Evolutionary conservation across 2,797 vertebrate species (phyloP).

Genomic region (Fratercula arctica): DNA sequence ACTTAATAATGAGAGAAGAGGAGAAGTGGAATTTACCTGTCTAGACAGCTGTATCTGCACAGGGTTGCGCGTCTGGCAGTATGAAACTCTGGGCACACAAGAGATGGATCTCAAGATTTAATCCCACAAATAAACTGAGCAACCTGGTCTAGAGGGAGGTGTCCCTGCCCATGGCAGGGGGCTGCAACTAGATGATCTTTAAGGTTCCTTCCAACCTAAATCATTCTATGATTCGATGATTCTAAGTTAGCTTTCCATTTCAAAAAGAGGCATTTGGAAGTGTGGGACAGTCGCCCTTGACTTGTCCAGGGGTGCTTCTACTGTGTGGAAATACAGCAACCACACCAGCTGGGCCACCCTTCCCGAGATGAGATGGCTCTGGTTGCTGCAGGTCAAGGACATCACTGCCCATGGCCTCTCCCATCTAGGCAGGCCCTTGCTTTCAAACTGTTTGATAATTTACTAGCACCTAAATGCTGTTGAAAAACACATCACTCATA

Average conservation of each 20-base stretch:
- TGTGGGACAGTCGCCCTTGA: not conserved
- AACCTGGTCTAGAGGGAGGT: too few species aligned
- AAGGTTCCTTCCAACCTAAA: too few species aligned
- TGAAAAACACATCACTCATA: constrained; percentile 26
- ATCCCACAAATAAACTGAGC: not conserved
- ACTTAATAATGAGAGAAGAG: not conserved
- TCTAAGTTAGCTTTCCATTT: not conserved
- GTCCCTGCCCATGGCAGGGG: too few species aligned
- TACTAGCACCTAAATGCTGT: constrained; percentile 19
- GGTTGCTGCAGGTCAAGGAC: not conserved
- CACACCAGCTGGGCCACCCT: not conserved
- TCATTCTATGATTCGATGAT: too few species aligned
- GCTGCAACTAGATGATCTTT: too few species aligned
- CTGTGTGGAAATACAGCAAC: not conserved
- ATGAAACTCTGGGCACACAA: not conserved
- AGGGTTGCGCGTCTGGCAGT: not conserved
- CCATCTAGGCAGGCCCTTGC: not conserved
- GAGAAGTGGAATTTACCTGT: constrained; percentile 1
- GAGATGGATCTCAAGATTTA: not conserved
- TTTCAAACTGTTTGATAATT: constrained; percentile 20
- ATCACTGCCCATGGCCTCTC: not conserved
- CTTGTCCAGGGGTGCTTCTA: not conserved
- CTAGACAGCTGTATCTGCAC: not conserved
- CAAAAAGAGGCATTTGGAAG: not conserved
- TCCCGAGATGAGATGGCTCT: not conserved